Percentiles rank a stretch among this genome's conserved stretches.
phyloP scores from a whole-genome alignment of 2,888 invertebrate genomes.

The Aromia moschata region DNA sequence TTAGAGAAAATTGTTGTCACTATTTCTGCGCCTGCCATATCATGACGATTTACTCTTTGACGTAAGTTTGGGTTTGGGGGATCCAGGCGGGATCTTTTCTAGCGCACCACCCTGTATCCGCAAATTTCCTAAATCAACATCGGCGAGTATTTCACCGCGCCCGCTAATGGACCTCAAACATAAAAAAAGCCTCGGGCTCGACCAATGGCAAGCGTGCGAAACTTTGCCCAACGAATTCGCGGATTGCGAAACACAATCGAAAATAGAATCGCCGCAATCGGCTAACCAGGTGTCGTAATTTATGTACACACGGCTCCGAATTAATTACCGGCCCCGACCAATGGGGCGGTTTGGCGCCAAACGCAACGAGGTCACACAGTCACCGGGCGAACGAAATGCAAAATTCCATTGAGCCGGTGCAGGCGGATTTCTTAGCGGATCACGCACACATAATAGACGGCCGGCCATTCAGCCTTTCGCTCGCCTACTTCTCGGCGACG shows the following conservation, averaged over 20 bases:
- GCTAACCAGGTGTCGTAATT: conserved; percentile 32
- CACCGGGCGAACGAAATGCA: conserved; percentile 32
- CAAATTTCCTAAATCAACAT: not conserved
- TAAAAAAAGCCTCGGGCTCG: not conserved
- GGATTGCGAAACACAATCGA: not conserved
- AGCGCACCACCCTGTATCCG: not conserved
- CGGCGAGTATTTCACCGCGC: not conserved
- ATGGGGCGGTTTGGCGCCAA: conserved; percentile 40
- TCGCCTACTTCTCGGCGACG: not conserved
- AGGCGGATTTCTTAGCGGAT: not conserved
- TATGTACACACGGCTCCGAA: conserved; percentile 26
- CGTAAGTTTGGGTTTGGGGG: too few relatives aligned
- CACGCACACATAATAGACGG: not conserved
- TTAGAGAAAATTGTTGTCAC: too few relatives aligned
- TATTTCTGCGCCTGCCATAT: too few relatives aligned
- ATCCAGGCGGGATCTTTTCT: too few relatives aligned
- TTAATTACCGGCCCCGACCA: conserved; percentile 36
- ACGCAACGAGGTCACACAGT: conserved; percentile 45
- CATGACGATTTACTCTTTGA: too few relatives aligned
- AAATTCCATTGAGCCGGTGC: not conserved
- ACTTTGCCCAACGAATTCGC: not conserved
- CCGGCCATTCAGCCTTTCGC: not conserved
- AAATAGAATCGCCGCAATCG: conserved; percentile 8
- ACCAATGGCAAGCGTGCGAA: not conserved
- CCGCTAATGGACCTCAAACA: not conserved